Conservation (phyloP, 2,797 vertebrate genomes). For the Philypnodon macrostomus region DNA sequence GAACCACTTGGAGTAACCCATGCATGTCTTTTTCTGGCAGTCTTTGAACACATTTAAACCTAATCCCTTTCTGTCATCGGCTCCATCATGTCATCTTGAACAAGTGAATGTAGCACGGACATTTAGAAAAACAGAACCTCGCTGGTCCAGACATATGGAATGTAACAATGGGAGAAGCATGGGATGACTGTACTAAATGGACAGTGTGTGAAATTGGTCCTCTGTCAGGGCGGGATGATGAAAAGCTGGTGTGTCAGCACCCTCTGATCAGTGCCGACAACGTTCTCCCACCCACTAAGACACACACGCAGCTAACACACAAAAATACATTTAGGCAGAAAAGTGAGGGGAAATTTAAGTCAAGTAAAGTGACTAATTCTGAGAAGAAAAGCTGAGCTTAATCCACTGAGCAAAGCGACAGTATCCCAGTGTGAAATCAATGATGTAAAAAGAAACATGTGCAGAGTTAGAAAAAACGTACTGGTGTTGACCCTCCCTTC, state of each 20-base stretch:
- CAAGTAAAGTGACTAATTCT: constrained; percentile 16
- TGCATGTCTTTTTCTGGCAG: constrained; percentile 50
- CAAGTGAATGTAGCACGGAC: constrained; percentile 13
- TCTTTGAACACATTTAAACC: constrained; percentile 50
- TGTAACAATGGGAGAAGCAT: constrained; percentile 31
- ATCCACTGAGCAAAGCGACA: constrained; percentile 17
- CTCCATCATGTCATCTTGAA: constrained; percentile 20
- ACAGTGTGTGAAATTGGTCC: constrained; percentile 58
- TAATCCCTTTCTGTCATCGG: constrained; percentile 50
- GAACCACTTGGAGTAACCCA: constrained; percentile 53
- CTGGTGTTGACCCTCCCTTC: constrained; percentile 33
- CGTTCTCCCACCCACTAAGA: constrained; percentile 43
- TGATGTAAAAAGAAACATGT: constrained; percentile 32
- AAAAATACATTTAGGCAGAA: background rate
- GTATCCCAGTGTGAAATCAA: constrained; percentile 27
- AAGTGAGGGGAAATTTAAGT: constrained; percentile 16
- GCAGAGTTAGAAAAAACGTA: too few species aligned
- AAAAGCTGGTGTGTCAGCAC: constrained; percentile 61
- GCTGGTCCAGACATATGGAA: constrained; percentile 40
- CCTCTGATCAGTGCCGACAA: constrained; percentile 40
- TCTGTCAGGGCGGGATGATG: constrained; percentile 44
- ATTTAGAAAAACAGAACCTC: constrained; percentile 23
- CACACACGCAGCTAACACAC: constrained; percentile 21
- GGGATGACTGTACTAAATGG: constrained; percentile 43
- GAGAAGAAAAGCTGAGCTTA: constrained; percentile 10